Evolutionary conservation across 1,140 invertebrate species (phyloP).

Genomic region (Araneus ventricosus): DNA sequence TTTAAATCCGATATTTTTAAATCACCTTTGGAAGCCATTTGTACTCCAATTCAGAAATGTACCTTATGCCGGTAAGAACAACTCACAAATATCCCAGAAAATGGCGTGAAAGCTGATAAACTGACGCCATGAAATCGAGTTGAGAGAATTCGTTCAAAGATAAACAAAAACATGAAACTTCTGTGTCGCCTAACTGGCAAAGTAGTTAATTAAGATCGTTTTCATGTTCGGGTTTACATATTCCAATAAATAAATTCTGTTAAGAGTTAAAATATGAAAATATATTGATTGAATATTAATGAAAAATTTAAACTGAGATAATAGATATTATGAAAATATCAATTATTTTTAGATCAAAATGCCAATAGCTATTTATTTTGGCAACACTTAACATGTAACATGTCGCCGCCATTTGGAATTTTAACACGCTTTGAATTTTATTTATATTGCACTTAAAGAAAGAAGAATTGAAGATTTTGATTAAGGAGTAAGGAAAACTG

Average conservation of each 20-base stretch:
- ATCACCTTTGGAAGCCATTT: not conserved
- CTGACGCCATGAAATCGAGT: not conserved
- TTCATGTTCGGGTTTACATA: too few relatives aligned
- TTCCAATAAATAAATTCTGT: too few relatives aligned
- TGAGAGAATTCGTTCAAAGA: not conserved
- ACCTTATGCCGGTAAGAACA: not conserved
- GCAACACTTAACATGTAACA: not conserved
- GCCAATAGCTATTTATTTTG: too few relatives aligned
- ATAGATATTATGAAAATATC: too few relatives aligned
- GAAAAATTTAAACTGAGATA: too few relatives aligned
- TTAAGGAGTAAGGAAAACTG: not conserved
- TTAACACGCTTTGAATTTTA: not conserved
- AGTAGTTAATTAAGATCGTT: too few relatives aligned
- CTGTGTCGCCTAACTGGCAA: too few relatives aligned
- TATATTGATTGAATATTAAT: too few relatives aligned
- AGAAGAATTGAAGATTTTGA: not conserved
- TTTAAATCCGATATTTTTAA: slow-evolving; percentile 89
- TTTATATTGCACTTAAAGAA: not conserved
- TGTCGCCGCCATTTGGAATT: slow-evolving; percentile 1
- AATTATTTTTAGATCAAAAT: too few relatives aligned
- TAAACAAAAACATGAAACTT: too few relatives aligned
- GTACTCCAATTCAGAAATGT: not conserved
- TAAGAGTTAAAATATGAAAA: too few relatives aligned
- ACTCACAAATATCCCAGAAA: not conserved
- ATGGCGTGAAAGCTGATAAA: slow-evolving; percentile 16